Base-by-base conservation (phyloP, 2,113 vertebrate genomes). In the Aviceda subcristata region DNA sequence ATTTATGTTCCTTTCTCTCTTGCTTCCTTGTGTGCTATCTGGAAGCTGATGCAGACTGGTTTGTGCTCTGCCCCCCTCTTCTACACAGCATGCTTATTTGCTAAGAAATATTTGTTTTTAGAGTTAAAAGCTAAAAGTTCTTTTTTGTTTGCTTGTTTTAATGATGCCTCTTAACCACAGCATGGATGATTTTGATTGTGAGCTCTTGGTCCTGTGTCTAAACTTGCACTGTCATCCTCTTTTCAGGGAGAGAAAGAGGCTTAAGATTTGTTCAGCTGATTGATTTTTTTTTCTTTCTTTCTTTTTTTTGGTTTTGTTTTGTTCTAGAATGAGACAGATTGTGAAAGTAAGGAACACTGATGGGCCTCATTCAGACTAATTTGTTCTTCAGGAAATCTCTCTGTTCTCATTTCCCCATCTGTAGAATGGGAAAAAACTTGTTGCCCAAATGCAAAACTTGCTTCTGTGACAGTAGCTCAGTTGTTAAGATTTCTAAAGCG, bases 1-100 rank as follows among this genome's bases (percentile, higher is more conserved):
- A 91, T 95, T 92, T 94, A 62, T 93, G 59, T 97, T 94, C 80
- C 87, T 90, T 92, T 95, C 81, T 90, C 68, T 94, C 71, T 95
- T 94, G 87, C 87, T 94, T 94, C 89, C 81, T 91, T 67, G 8
- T 95, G 86, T 90, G 50, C 63, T 96, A 9, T 97, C 77, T 96
- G 94, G 86, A 87, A 90, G 80, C 66, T 88, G 81, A 86, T 95
- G 67, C 71, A 86, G 81, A 79, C 55, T 83, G 45, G 38, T 75
- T 94, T 90, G 53, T 91, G 57, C 66, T 97, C 74, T 92, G 38
- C 20, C 11, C 8, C 12, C 17, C 30, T 32, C 43, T 85, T 91
- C 62, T 79, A 14, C 23, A 14, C 81, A 76, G 77, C n/a, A 64
- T 29, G 12, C 48, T 82, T 53, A 91, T 83, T 94, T 95, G 71